Evolutionary conservation across 2,888 invertebrate genomes (phyloP), one percentile per base, ranked within the genome.

Genomic region (Eupithecia exiguata): DNA sequence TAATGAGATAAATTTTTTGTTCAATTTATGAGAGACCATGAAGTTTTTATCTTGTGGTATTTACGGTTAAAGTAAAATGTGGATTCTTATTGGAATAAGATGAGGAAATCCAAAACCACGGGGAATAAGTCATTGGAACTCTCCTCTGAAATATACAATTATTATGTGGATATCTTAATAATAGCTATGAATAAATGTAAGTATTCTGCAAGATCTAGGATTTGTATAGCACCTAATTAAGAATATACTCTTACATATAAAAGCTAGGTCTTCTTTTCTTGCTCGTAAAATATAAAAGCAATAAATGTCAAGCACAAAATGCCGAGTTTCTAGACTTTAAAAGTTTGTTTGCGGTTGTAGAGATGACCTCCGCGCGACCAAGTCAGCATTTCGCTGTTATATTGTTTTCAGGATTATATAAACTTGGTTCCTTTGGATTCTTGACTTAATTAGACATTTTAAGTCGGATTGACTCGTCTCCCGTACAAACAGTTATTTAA

Each of bases 261-360:
- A 35, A 85, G 88, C 88, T 84, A 87, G 84, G 7, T 86, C 84
- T 83, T 87, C 85, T 86, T 85, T 86, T 82, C 78, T 80, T 82
- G 86, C 83, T 88, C 91, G 88, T 92, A 91, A 92, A 92, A 89
- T 89, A 91, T 89, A 89, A 91, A 90, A 89, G 91, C 87, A 91
- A 92, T 92, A 92, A 92, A 91, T 86, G 91, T 91, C 92, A 89
- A 88, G 87, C 83, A 85, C 92, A 92, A 91, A 89, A 89, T 89
- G 88, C 87, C 83, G 90, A 92, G 90, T 90, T 90, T 88, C 89
- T 89, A 89, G 89, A 89, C 89, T 90, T n/a, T 90, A 91, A 90
- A 91, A 91, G 90, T 91, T 90, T 87, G 88, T 82, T 87, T 88
- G 85, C 86, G 83, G 84, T 84, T 82, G 82, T 81, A 78, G 85